These are phyloP conservation scores for Desmodus rotundus DNA, from an alignment of 2,113 vertebrate species.

Conservation along the genomic window DNA sequence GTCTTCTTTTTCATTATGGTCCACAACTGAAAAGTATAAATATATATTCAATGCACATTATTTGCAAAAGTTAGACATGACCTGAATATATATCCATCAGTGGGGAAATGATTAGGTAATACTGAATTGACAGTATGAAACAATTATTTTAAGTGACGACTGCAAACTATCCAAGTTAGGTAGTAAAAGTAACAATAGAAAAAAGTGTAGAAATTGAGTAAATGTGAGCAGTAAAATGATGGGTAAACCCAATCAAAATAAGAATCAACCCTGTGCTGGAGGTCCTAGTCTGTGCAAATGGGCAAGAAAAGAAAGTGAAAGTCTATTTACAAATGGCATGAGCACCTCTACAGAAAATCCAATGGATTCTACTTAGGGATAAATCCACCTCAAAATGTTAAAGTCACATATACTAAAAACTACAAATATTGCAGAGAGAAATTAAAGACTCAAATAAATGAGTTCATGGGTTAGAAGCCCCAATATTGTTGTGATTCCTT, in stretches of 20 bases:
- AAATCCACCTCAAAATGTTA: neutral
- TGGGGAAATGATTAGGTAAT: neutral
- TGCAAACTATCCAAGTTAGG: neutral
- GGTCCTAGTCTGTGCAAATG: neutral
- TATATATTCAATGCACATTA: neutral
- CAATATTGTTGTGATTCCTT: neutral
- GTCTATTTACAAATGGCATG: neutral
- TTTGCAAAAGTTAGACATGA: neutral
- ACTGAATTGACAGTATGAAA: neutral
- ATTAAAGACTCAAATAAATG: neutral
- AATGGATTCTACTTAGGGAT: neutral
- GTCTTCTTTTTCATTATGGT: neutral
- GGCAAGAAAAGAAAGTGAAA: neutral
- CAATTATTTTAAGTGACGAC: neutral
- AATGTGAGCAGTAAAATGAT: neutral
- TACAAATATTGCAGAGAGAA: neutral
- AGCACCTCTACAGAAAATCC: neutral
- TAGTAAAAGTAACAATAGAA: neutral
- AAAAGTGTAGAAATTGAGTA: neutral
- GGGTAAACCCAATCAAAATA: neutral
- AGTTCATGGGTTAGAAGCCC: neutral
- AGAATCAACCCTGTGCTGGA: neutral
- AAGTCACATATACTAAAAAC: neutral
- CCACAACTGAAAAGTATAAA: neutral
- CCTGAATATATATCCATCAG: neutral